These are phyloP conservation scores for Gorsachius magnificus DNA, from an alignment of 2,797 vertebrate genomes.

Conservation along the genomic window DNA sequence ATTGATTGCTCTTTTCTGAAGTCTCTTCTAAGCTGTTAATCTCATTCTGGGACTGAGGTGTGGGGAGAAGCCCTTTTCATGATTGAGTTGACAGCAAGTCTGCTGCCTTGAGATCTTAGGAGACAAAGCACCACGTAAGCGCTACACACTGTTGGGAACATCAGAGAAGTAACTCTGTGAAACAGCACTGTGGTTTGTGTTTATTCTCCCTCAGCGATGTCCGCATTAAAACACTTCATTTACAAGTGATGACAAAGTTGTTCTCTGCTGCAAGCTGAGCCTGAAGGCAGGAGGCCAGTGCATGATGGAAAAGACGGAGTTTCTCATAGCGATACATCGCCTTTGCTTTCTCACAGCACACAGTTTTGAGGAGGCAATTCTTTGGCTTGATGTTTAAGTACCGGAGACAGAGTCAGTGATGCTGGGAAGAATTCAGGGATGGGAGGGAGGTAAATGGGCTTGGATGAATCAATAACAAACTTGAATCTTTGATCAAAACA, in stretches of 20 bases:
- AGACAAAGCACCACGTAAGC: neutral
- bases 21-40: neutral
- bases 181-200: neutral
- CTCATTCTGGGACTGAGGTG: neutral
- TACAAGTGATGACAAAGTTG: slow-evolving; percentile 39
- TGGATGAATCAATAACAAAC: slow-evolving; percentile 40
- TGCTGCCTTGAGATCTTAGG: neutral
- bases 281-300: slow-evolving; percentile 14
- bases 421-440: slow-evolving; percentile 20
- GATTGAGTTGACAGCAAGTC: neutral
- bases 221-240: neutral
- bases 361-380: neutral
- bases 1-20: slow-evolving; percentile 8
- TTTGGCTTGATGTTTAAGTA: neutral
- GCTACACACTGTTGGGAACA: neutral
- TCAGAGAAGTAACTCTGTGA: slow-evolving; percentile 1
- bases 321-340: neutral
- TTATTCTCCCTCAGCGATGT: neutral
- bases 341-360: neutral
- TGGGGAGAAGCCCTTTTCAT: neutral
- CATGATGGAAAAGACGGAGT: neutral
- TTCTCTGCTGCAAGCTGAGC: slow-evolving; percentile 29
- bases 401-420: neutral
- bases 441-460: neutral
- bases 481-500: slow-evolving; percentile 23